These are phyloP conservation scores for Cydia fagiglandana DNA, from an alignment of 1,140 invertebrate genomes.

Conservation along the genomic window DNA sequence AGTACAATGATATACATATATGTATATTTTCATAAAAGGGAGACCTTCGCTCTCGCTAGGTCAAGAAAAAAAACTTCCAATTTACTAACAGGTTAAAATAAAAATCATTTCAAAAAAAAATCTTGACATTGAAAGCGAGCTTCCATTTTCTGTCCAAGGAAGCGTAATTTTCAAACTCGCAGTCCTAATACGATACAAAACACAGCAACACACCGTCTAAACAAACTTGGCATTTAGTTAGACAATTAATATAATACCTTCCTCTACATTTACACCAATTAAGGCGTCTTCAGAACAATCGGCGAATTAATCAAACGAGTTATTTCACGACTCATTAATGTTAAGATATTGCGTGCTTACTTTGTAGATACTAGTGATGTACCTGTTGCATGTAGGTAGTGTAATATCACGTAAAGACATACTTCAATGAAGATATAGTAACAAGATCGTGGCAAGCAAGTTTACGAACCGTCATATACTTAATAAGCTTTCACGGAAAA, in stretches of 20 bases:
- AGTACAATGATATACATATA: too few relatives aligned
- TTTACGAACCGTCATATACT: too few relatives aligned
- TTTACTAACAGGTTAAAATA: too few relatives aligned
- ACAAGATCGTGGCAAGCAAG: not conserved
- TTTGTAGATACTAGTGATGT: not conserved
- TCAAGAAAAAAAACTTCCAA: too few relatives aligned
- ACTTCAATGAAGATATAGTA: not conserved
- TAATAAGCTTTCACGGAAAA: too few relatives aligned
- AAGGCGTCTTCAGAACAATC: slow-evolving; percentile 19
- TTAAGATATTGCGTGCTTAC: slow-evolving; percentile 13
- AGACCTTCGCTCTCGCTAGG: too few relatives aligned
- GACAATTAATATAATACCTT: not conserved
- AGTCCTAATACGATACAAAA: not conserved
- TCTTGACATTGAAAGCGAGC: too few relatives aligned
- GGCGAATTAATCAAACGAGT: slow-evolving; percentile 22
- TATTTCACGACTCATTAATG: slow-evolving; percentile 8
- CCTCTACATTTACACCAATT: slow-evolving; percentile 1
- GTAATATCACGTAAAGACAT: not conserved
- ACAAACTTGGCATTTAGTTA: slow-evolving; percentile 1
- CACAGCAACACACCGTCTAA: not conserved
- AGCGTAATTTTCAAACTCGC: not conserved
- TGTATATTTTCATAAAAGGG: too few relatives aligned
- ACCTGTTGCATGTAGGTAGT: too few relatives aligned
- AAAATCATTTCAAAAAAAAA: too few relatives aligned
- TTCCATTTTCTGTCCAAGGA: too few relatives aligned